Conservation (phyloP, 1,140 invertebrate genomes). For the Argopecten irradians region DNA sequence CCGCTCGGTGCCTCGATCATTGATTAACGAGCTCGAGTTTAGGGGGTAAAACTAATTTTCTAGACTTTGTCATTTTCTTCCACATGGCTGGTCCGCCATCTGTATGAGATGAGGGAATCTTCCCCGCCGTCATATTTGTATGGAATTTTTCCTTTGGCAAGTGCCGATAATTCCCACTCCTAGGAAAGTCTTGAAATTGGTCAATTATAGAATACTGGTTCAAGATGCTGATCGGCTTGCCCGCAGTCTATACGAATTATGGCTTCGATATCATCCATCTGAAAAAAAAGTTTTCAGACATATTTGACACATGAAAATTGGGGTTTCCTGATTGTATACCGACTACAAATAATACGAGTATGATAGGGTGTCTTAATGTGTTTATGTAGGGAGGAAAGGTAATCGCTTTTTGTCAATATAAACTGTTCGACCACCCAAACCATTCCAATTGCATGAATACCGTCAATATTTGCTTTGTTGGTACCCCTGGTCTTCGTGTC, state of each 20-base stretch:
- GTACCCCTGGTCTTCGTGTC: neutral
- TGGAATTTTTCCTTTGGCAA: conserved; percentile 12
- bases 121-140: neutral
- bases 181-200: conserved; percentile 13
- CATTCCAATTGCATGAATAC: neutral
- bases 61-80: conserved; percentile 22
- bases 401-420: neutral
- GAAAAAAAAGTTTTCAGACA: conserved; percentile 4
- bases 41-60: conserved; percentile 16
- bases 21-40: neutral
- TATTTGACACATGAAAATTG: conserved; percentile 17
- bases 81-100: conserved; percentile 13
- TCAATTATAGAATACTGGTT: conserved; percentile 11
- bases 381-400: neutral
- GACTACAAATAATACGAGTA: neutral
- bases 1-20: neutral
- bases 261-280: conserved; percentile 6
- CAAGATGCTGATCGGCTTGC: neutral
- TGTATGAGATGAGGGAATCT: neutral
- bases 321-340: neutral
- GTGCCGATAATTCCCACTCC: conserved; percentile 7
- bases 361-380: neutral
- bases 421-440: neutral
- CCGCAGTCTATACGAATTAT: neutral
- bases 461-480: neutral